Conservation (phyloP, 92 coral and sea anemone species). For the Pocillopora grandis region DNA sequence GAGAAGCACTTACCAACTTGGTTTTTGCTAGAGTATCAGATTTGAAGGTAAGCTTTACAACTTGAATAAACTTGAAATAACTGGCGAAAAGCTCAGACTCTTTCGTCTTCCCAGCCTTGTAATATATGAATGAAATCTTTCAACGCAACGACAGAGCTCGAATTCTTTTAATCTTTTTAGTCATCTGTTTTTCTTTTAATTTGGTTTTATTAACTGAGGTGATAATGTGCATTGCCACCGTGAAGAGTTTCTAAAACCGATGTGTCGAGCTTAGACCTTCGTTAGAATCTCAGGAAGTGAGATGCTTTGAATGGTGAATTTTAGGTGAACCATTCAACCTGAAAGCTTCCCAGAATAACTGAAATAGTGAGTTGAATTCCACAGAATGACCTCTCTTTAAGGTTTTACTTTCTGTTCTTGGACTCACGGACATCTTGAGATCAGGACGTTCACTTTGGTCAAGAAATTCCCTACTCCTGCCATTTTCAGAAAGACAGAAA, state of each 20-base stretch:
- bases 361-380: slow-evolving; percentile 30
- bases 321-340: slow-evolving; percentile 40
- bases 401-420: slow-evolving; percentile 16
- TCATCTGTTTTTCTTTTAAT: no score
- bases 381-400: slow-evolving; percentile 4
- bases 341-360: slow-evolving; percentile 32
- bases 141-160: no score
- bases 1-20: slow-evolving; percentile 94
- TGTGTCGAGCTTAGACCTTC: no score
- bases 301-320: slow-evolving; percentile 34
- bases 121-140: no score
- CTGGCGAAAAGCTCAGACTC: no score
- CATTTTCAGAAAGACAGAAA: background rate
- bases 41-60: slow-evolving; percentile 68
- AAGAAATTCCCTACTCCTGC: no score
- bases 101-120: no score
- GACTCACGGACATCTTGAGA: slow-evolving; percentile 24
- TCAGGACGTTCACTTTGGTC: background rate
- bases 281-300: slow-evolving; percentile 19
- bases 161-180: no score
- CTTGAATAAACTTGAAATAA: no score
- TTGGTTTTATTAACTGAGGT: no score
- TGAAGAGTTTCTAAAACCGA: no score
- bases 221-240: no score
- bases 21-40: slow-evolving; percentile 92